Base-by-base conservation (phyloP, 2,797 vertebrate genomes). In the Siniperca undulata region DNA sequence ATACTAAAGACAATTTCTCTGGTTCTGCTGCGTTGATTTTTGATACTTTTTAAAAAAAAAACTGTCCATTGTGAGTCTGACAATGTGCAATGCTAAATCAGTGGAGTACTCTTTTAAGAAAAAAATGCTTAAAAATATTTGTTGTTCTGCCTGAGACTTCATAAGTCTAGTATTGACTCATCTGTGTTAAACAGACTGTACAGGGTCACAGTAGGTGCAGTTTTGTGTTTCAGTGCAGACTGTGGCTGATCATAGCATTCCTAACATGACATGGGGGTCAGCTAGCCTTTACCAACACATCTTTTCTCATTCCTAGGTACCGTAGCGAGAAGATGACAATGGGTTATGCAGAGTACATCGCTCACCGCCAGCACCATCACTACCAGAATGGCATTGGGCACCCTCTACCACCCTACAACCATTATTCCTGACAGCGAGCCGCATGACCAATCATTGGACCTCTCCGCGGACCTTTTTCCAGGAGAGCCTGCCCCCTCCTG, bases 381-480 rank as follows among this genome's bases (percentile, higher is more conserved):
- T 99, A 99, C 97, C 99, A 99, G 94, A 99, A 99, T 82, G 99
- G 99, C 97, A 98, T 98, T 82, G 98, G 97, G 94, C 98, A 99
- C 97, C 97, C 98, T 94, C 97, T 99, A 94, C 99, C 98, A 80
- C 97, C 97, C 3, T 99, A 99, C 97, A 99, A 99, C 97, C 99
- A 99, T 99, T 99, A 99, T 99, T 99, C 99, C 99, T 99, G 99
- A 99, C 99, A 99, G 96, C 97, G 98, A 98, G 98, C 98, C 97
- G 96, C 97, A 97, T 98, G 98, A 97, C 97, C 98, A 99, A 97
- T 98, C 98, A 97, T 95, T 99, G 97, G 97, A 99, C 96, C 97
- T 99, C 96, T 99, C 98, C 93, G 97, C 97, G 95, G 98, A 99
- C 97, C 97, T 99, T 97, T 99, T 99, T 96, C 98, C 98, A 91